Base-by-base conservation (phyloP, 2,113 vertebrate genomes). In the Megaceryle maxima region DNA sequence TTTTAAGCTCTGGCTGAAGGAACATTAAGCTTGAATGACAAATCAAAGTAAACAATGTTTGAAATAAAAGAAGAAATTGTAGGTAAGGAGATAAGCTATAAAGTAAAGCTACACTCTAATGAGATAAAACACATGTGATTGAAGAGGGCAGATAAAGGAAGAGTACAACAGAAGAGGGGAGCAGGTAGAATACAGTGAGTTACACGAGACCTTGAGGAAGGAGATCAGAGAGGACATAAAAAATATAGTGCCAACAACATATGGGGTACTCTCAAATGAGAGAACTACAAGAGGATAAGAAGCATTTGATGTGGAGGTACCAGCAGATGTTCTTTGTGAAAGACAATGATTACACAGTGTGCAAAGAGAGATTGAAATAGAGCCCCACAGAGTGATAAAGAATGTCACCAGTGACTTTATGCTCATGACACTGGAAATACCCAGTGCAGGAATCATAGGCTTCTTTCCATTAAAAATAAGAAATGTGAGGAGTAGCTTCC, bases 231-330 rank as follows among this genome's bases (percentile, higher is more conserved):
- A 76, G 64, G 68, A 96, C 77, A 91, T 91, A 64, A 95, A 87
- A 97, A 94, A 92, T 88, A 72, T 15, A 85, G 87, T 96, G 92
- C 83, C 91, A 92, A 43, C 85, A 79, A 96, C 88, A 89, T 94
- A 96, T 91, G 88, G 85, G 82, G 87, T 96, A 64, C 87, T 97
- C 84, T 95, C 77, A 94, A 96, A 96, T 95, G 85, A 96, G 53
- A 97, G 88, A 94, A 22, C 89, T 97, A 88, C 93, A 96, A 96
- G 92, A 91, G 95, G 87, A 95, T 93, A 63, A 93, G 85, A 91
- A 68, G 91, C 92, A 93, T 97, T 97, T 97, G 97, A 97, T 97
- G 95, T 95, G 60, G 80, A 44, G 56, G 67, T 83, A 68, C 26
- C 64, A 92, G 88, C 96, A 95, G 81, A 95, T 83, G 87, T 50